Evolutionary conservation across 2,113 vertebrate species (phyloP).

Genomic region (Silurus glanis): DNA sequence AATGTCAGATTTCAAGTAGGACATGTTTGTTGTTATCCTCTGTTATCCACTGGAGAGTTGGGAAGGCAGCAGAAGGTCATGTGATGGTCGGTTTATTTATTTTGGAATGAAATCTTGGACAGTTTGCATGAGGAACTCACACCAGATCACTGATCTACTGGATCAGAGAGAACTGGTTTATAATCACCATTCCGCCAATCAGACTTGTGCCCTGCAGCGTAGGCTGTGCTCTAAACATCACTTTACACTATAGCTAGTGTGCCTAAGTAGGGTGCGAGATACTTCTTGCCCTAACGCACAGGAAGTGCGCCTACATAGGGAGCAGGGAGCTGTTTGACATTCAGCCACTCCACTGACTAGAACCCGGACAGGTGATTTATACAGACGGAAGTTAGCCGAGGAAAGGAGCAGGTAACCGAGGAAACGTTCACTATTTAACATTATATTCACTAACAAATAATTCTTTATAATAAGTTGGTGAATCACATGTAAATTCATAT

Average conservation of each 20-base stretch:
- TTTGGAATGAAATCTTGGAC: background rate
- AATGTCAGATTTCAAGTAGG: constrained; percentile 61
- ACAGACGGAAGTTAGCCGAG: background rate
- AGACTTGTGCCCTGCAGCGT: no score
- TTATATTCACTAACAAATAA: background rate
- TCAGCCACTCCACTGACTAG: background rate
- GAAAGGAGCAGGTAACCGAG: no score
- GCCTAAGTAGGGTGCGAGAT: background rate
- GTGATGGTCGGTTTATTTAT: background rate
- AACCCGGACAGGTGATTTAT: background rate
- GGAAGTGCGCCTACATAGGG: background rate
- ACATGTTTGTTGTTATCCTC: background rate
- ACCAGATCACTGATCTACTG: background rate
- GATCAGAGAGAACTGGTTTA: background rate
- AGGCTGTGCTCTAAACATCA: background rate
- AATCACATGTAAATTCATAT: background rate
- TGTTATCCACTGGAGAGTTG: background rate
- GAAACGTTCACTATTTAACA: no score
- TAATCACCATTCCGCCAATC: background rate
- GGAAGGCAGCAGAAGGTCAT: constrained; percentile 1
- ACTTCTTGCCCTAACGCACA: no score
- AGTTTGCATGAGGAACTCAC: background rate
- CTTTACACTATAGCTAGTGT: background rate
- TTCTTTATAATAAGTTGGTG: background rate
- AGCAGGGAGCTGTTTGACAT: background rate